Evolutionary conservation across 2,797 vertebrate genomes (phyloP), one percentile per base, ranked within the genome.

Genomic region (Acanthurus tractus): DNA sequence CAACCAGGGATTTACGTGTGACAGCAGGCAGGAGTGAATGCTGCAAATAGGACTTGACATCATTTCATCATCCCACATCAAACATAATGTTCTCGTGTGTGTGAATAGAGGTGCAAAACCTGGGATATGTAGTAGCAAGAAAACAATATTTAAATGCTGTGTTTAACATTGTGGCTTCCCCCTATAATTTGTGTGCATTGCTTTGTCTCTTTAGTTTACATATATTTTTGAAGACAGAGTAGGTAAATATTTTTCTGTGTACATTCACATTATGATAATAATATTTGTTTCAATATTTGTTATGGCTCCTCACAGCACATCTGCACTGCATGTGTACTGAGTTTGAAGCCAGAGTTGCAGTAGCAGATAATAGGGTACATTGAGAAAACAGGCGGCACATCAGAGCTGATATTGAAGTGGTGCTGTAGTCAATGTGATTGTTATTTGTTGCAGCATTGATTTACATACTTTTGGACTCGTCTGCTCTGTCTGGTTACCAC

Each of bases 201-300:
- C 36, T 75, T 66, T 86, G 79, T 78, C 64, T 77, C 44, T 58
- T 62, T 36, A 15, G 10, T 22, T 46, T 54, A 17, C 14, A 17
- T 25, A 52, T 67, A 15, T 57, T 9, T 22, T 54, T 65, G 2
- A 36, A 54, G 23, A 63, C 34, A 18, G n/a, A 38, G 44, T 11
- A 49, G 42, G 44, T 50, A 50, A 17, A 52, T 68, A 38, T 54
- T 67, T 17, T n/a, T 40, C 50, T 15, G 4, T 46, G 20, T n/a
- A 25, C 12, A 18, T 69, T 57, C 11, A 46, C 42, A 59, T 68
- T 45, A 65, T 61, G 18, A 53, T 12, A 55, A 62, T 34, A 52
- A 58, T 12, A 12, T 40, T 12, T 9, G 57, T 53, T 36, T 73
- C 58, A 66, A 59, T 71, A 59, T 78, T 83, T 81, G 72, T 65